Percentiles rank a stretch among this genome's conserved stretches.
Conservation (phyloP, 2,888 invertebrate species). For the Leuctra nigra region DNA sequence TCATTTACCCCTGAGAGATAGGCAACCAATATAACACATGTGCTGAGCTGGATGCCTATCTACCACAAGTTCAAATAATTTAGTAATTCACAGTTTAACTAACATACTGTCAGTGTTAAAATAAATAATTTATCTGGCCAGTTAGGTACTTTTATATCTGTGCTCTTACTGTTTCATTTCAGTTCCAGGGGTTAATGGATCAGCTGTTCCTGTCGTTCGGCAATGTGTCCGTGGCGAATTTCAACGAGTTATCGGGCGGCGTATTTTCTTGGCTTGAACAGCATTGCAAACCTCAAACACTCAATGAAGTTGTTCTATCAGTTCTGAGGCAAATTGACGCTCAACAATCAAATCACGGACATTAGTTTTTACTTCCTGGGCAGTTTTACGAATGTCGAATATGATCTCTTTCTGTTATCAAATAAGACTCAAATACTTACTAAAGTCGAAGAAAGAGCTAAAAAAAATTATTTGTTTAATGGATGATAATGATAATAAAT, state of each 20-base stretch:
- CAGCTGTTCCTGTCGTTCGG: constrained; percentile 87
- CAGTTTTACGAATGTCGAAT: no score
- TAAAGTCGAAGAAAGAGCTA: no score
- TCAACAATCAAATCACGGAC: background rate
- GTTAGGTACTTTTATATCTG: constrained; percentile 13
- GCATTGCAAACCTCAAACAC: constrained; percentile 83
- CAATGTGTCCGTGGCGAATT: constrained; percentile 73
- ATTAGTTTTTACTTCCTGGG: no score
- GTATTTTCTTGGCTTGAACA: constrained; percentile 97
- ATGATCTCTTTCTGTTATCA: no score
- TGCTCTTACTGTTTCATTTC: constrained; percentile 31
- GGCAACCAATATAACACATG: no score
- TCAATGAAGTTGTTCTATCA: constrained; percentile 33
- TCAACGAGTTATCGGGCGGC: constrained; percentile 87
- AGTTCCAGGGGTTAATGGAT: constrained; percentile 95
- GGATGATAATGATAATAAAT: no score
- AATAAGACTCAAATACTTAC: no score
- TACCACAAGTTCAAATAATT: no score
- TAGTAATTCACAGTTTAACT: no score
- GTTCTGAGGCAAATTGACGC: constrained; percentile 7
- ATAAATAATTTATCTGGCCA: background rate
- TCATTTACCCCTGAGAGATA: no score
- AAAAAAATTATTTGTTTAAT: no score
- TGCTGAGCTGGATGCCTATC: no score
- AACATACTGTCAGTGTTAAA: background rate